phyloP scores from a whole-genome alignment of 2,797 vertebrate species.

The Lutjanus argentimaculatus region DNA sequence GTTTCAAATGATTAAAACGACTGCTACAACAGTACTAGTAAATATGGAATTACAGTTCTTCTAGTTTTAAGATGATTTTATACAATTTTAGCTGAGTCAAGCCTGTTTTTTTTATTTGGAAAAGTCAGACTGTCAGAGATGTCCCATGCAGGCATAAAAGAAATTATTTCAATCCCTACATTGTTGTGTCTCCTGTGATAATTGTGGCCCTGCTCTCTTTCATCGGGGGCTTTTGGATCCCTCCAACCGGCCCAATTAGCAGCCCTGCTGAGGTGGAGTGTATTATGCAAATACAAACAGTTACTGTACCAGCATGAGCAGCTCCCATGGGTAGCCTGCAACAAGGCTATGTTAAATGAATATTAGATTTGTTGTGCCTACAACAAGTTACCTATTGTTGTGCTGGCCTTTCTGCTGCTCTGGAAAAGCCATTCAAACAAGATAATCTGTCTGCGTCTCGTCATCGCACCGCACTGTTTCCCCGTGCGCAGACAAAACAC shows the following conservation, averaged over 20 bases:
- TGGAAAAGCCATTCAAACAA: conserved; percentile 86
- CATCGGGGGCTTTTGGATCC: conserved; percentile 64
- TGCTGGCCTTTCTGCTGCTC: conserved; percentile 77
- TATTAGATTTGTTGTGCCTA: conserved; percentile 85
- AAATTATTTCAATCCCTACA: conserved; percentile 82
- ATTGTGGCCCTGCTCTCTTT: conserved; percentile 66
- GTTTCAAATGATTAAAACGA: too few species aligned
- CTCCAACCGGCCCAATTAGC: conserved; percentile 78
- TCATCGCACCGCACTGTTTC: conserved; percentile 79
- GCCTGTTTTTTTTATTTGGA: conserved; percentile 17
- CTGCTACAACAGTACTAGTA: too few species aligned
- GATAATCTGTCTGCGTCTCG: conserved; percentile 86
- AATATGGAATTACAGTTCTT: too few species aligned
- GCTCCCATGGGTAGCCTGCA: conserved; percentile 63
- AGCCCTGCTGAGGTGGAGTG: conserved; percentile 65
- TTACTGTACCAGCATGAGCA: conserved; percentile 78
- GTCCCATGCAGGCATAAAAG: conserved; percentile 53
- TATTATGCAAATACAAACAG: conserved; percentile 79
- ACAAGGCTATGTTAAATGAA: conserved; percentile 80
- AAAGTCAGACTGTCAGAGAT: conserved; percentile 46
- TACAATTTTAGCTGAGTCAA: neutral
- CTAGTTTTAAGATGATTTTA: neutral
- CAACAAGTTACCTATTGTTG: conserved; percentile 89
- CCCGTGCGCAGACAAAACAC: conserved; percentile 67
- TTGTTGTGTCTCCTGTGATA: conserved; percentile 76